phyloP scores from a whole-genome alignment of 2,888 invertebrate species.

The Diarsia brunnea region DNA sequence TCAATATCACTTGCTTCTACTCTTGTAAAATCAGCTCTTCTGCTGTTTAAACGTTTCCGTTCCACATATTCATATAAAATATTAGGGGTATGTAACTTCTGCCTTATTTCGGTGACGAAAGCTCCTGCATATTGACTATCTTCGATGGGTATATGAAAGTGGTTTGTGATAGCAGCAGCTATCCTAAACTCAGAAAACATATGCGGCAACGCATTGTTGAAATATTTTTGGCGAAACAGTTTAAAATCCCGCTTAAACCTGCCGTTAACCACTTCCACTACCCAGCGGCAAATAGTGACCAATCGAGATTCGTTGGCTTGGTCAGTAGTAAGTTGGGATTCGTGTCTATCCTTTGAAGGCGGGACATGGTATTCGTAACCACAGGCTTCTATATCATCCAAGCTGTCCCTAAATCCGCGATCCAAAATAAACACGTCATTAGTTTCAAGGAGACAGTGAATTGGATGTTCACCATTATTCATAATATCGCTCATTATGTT shows the following conservation, averaged over 20 bases:
- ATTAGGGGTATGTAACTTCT: constrained; percentile 11
- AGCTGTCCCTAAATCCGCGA: background rate
- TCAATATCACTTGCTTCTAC: constrained; percentile 14
- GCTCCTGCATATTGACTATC: constrained; percentile 15
- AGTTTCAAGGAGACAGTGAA: background rate
- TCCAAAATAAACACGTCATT: background rate
- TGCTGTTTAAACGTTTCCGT: constrained; percentile 20
- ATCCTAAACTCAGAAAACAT: constrained; percentile 27
- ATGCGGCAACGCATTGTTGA: constrained; percentile 30
- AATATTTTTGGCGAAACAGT: constrained; percentile 19
- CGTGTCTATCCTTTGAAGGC: background rate
- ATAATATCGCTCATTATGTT: background rate
- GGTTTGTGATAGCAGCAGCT: constrained; percentile 28
- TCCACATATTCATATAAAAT: constrained; percentile 15
- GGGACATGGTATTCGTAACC: constrained; percentile 1
- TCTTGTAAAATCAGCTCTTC: constrained; percentile 16
- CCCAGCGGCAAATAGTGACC: background rate
- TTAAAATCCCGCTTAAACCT: constrained; percentile 10
- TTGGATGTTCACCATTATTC: background rate
- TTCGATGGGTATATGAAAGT: constrained; percentile 21
- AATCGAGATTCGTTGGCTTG: background rate
- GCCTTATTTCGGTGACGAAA: constrained; percentile 9
- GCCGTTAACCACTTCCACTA: constrained; percentile 3
- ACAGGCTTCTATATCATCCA: background rate
- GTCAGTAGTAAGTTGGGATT: background rate